A percentile compares a stretch with the other conserved stretches of the same genome.
Evolutionary conservation across 2,888 invertebrate species (phyloP).

Genomic region (Phortica okadai): DNA sequence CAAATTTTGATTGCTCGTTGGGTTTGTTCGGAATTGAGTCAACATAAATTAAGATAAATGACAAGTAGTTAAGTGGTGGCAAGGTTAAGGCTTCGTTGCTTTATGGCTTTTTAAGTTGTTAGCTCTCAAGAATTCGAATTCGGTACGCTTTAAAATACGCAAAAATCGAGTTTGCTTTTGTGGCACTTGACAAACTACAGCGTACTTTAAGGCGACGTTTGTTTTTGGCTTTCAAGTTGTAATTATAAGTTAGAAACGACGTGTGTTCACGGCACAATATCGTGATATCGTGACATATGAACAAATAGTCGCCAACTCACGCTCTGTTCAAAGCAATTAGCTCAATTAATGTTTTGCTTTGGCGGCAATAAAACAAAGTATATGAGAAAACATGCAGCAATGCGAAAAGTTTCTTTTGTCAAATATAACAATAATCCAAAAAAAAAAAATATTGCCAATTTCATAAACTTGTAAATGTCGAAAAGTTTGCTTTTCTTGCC

Average conservation of each 20-base stretch:
- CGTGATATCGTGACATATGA: too few species aligned
- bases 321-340: conserved; percentile 59
- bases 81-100: neutral
- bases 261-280: too few species aligned
- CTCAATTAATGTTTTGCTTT: conserved; percentile 63
- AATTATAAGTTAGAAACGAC: neutral
- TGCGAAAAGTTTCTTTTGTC: neutral
- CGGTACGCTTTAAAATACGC: too few species aligned
- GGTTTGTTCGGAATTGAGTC: conserved; percentile 36
- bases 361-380: conserved; percentile 37
- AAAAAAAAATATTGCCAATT: conserved; percentile 51
- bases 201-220: conserved; percentile 39
- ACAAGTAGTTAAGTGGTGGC: conserved; percentile 16
- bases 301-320: neutral
- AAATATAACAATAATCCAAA: neutral
- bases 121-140: too few species aligned
- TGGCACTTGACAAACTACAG: too few species aligned
- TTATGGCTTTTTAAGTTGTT: too few species aligned
- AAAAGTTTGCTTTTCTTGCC: conserved; percentile 40
- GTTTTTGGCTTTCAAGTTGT: conserved; percentile 43
- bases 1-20: conserved; percentile 19
- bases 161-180: too few species aligned
- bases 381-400: neutral
- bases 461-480: conserved; percentile 58
- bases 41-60: conserved; percentile 65